Percentiles rank a stretch among this genome's conserved stretches.
These are phyloP conservation scores for Arctopsyche grandis DNA, from an alignment of 1,140 invertebrate species.

Conservation along the genomic window DNA sequence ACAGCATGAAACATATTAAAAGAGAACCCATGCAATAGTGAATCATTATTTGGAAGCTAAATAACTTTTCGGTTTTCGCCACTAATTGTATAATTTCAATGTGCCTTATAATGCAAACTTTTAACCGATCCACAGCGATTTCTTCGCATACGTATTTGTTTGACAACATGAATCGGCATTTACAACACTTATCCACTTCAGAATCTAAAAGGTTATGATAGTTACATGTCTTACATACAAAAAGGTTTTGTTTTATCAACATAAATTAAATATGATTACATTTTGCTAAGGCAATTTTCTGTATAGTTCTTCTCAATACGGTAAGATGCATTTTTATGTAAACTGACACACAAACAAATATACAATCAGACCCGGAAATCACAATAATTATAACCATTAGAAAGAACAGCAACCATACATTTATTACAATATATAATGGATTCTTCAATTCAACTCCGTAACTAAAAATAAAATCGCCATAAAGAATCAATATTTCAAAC, in stretches of 20 bases:
- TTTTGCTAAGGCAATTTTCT: neutral
- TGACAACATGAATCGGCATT: neutral
- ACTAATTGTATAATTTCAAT: neutral
- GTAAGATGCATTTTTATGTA: neutral
- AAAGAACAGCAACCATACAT: neutral
- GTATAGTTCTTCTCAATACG: neutral
- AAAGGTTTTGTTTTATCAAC: too few species aligned
- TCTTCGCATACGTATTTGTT: neutral
- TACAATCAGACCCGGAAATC: neutral
- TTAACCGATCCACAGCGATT: neutral
- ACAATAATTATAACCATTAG: neutral
- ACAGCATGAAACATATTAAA: slow-evolving; percentile 6
- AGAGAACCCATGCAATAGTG: neutral
- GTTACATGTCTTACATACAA: neutral
- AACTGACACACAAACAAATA: neutral
- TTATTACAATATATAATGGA: neutral
- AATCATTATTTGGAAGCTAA: slow-evolving; percentile 14
- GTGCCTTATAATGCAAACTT: neutral
- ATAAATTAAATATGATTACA: neutral
- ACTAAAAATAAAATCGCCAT: neutral
- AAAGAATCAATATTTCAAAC: neutral
- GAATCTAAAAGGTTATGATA: neutral
- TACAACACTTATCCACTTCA: neutral
- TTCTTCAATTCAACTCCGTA: neutral
- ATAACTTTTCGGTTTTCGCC: neutral